Base-by-base conservation (phyloP, 2,113 vertebrate species). In the Polypterus bichir region DNA sequence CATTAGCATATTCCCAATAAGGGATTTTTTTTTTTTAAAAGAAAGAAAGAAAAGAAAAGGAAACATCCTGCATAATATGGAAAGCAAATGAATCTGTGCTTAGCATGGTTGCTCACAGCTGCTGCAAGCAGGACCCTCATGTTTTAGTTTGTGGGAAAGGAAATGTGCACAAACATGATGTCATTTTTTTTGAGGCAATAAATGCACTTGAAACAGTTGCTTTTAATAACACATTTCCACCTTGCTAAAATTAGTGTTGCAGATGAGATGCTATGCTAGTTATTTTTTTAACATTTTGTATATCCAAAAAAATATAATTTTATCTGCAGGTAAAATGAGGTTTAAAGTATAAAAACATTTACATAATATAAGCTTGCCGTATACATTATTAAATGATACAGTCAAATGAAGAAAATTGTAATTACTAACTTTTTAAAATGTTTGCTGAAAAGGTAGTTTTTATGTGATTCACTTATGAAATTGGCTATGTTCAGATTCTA, bases 1-100 rank as follows among this genome's bases (percentile, higher is more conserved):
- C 83, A 92, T 93, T 95, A 92, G 88, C 91, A 93, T 94, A 93
- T 89, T 89, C 88, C 88, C 89, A 92, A 91, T 91, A 92, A 91
- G 83, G 82, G 80, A 79, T 79, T 85, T 88, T 83, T 81, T 75
- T 27, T 27, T 27, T 27, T n/a, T n/a, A n/a, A 27, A 27, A 27
- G 27, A 27, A 80, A 76, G 72, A 68, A 71, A 61, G 11, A 46
- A 54, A 68, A 61, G 44, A 62, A 54, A 75, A 72, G 73, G 77
- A 73, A 81, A 83, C 79, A 74, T 77, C 76, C 73, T 76, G 75
- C 49, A 82, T 83, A 76, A 80, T 78, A 77, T 78, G 71, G 73
- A 81, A 81, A 86, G 85, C 88, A 86, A 84, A 84, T 52, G 84
- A 90, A 88, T 84, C 75, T 81, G 76, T 87, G 80, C 74, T 78